These are phyloP conservation scores for Pseudobourletiella spinata DNA, from an alignment of 1,140 invertebrate genomes.

Conservation along the genomic window DNA sequence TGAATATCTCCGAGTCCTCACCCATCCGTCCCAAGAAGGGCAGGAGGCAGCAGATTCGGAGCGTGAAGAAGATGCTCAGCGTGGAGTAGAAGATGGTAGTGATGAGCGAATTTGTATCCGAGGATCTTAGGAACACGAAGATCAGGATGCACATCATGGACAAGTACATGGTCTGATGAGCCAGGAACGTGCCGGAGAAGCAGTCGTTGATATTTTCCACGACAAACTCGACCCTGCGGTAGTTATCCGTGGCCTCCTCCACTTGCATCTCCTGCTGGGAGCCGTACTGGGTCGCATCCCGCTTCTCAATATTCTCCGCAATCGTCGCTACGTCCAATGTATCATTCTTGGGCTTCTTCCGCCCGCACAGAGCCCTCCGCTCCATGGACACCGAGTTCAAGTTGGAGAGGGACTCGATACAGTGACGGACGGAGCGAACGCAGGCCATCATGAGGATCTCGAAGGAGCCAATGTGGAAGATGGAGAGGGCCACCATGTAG, in stretches of 20 bases:
- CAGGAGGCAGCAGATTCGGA: slow-evolving; percentile 33
- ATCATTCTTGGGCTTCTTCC: slow-evolving; percentile 36
- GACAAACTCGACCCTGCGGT: slow-evolving; percentile 32
- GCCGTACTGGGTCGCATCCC: slow-evolving; percentile 35
- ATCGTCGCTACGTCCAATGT: slow-evolving; percentile 36
- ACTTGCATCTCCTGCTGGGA: slow-evolving; percentile 35
- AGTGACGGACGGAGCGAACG: slow-evolving; percentile 34
- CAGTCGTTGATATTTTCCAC: slow-evolving; percentile 36
- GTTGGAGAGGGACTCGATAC: slow-evolving; percentile 30
- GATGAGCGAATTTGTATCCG: slow-evolving; percentile 25
- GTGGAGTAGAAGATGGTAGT: slow-evolving; percentile 32
- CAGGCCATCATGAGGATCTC: slow-evolving; percentile 36
- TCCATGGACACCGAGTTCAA: slow-evolving; percentile 34
- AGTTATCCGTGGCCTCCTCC: slow-evolving; percentile 35
- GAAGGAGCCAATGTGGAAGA: slow-evolving; percentile 33
- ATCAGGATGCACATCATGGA: slow-evolving; percentile 36
- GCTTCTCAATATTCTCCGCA: slow-evolving; percentile 36
- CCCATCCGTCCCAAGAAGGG: slow-evolving; percentile 33
- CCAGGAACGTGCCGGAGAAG: slow-evolving; percentile 32
- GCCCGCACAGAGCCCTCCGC: slow-evolving; percentile 32
- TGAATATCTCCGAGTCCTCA: slow-evolving; percentile 35
- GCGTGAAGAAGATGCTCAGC: slow-evolving; percentile 34
- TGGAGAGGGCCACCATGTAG: slow-evolving; percentile 33
- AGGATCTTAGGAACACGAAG: slow-evolving; percentile 31
- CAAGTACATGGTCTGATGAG: slow-evolving; percentile 36